These are phyloP conservation scores for Danaus chrysippus DNA, from an alignment of 2,888 invertebrate genomes.

Conservation along the genomic window DNA sequence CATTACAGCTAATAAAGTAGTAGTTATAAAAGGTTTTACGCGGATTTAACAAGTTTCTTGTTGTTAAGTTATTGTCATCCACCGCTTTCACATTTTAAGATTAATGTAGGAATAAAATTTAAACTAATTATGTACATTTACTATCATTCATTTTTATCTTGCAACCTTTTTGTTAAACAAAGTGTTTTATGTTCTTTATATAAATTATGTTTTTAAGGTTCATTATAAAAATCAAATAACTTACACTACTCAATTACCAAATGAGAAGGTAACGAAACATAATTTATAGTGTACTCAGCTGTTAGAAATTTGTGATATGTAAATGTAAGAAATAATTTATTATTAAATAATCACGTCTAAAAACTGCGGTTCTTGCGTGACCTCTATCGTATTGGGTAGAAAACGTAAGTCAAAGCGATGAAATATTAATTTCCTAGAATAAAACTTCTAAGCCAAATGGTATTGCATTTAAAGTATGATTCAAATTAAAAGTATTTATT, in stretches of 20 bases:
- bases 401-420: no score
- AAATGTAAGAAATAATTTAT: slow-evolving; percentile 68
- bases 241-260: slow-evolving; percentile 35
- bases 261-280: slow-evolving; percentile 70
- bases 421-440: not conserved
- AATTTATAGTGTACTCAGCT: slow-evolving; percentile 70
- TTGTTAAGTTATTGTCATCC: no score
- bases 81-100: no score
- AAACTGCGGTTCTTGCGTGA: slow-evolving; percentile 66
- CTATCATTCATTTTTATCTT: no score
- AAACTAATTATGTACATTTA: no score
- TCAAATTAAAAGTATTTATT: no score
- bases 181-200: no score
- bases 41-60: no score
- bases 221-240: slow-evolving; percentile 13
- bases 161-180: no score
- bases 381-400: slow-evolving; percentile 13
- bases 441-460: not conserved
- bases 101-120: no score
- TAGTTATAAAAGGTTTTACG: no score
- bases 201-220: not conserved
- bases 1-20: no score
- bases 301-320: slow-evolving; percentile 60
- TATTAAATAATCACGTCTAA: slow-evolving; percentile 67
- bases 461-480: not conserved